Evolutionary conservation across 2,113 vertebrate species (phyloP).

Genomic region (Noturus placidus): DNA sequence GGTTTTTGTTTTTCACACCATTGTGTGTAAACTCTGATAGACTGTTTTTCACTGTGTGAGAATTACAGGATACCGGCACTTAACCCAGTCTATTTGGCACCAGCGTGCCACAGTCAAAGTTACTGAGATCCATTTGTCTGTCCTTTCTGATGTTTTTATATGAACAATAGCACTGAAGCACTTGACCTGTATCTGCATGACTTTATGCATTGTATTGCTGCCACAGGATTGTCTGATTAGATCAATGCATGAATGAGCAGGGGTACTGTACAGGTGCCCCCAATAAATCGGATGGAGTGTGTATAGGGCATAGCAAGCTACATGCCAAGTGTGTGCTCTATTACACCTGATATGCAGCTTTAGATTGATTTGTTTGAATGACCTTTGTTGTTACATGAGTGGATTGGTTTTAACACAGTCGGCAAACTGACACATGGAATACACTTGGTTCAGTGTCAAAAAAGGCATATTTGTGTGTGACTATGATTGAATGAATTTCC

Average conservation of each 20-base stretch:
- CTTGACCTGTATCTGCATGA: not conserved
- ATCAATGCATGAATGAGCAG: not conserved
- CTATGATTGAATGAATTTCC: constrained; percentile 56
- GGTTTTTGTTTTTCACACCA: not conserved
- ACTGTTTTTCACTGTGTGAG: not conserved
- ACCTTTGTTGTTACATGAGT: constrained; percentile 40
- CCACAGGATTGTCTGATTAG: not conserved
- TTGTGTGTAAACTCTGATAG: not conserved
- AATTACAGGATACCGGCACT: not conserved
- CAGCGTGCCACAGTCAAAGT: not conserved
- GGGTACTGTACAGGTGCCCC: not conserved
- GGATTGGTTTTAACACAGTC: constrained; percentile 18
- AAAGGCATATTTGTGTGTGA: constrained; percentile 34
- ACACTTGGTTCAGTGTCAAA: not conserved
- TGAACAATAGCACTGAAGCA: not conserved
- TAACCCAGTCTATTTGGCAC: not conserved
- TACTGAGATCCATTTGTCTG: not conserved
- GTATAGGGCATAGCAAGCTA: not conserved
- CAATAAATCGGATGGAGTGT: not conserved
- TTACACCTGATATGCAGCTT: constrained; percentile 16
- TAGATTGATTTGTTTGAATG: constrained; percentile 39
- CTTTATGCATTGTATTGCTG: not conserved
- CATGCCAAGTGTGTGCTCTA: not conserved
- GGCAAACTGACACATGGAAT: constrained; percentile 35
- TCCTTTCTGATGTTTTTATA: not conserved